Percentiles rank a stretch among this genome's conserved stretches.
Conservation (phyloP, 2,113 vertebrate species). For the Vimba vimba region DNA sequence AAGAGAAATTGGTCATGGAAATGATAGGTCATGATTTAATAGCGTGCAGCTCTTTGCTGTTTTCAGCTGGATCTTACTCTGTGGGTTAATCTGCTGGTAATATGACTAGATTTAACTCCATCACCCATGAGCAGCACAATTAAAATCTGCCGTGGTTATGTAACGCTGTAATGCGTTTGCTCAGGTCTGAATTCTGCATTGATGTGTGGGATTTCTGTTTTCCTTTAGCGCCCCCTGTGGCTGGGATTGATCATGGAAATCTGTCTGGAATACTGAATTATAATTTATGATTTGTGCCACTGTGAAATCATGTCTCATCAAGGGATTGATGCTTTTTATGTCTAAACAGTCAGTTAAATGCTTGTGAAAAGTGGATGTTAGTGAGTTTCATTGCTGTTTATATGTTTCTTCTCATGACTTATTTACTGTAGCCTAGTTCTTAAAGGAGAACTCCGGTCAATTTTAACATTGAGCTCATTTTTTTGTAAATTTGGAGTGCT, state of each 20-base stretch:
- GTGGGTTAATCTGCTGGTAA: conserved; percentile 19
- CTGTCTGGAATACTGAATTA: conserved; percentile 61
- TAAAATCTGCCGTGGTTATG: conserved; percentile 23
- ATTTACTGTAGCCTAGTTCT: no score
- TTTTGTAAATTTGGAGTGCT: no score
- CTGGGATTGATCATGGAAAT: conserved; percentile 63
- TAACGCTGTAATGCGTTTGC: conserved; percentile 9
- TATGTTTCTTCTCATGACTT: background rate
- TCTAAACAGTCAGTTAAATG: background rate
- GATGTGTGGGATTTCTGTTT: conserved; percentile 1
- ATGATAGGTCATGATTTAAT: background rate
- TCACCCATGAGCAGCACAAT: conserved; percentile 8
- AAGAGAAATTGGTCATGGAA: background rate
- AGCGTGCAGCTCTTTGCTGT: background rate
- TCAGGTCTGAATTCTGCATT: background rate
- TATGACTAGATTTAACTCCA: background rate
- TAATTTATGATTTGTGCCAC: conserved; percentile 64
- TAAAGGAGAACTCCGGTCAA: no score
- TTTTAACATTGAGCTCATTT: no score
- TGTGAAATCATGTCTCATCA: conserved; percentile 41
- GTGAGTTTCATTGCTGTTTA: background rate
- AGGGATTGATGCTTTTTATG: background rate
- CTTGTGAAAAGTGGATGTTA: background rate
- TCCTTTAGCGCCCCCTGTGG: conserved; percentile 74
- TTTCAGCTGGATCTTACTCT: no score